Base-by-base conservation (phyloP, 2,888 invertebrate species). In the Rhyacophila evoluta region DNA sequence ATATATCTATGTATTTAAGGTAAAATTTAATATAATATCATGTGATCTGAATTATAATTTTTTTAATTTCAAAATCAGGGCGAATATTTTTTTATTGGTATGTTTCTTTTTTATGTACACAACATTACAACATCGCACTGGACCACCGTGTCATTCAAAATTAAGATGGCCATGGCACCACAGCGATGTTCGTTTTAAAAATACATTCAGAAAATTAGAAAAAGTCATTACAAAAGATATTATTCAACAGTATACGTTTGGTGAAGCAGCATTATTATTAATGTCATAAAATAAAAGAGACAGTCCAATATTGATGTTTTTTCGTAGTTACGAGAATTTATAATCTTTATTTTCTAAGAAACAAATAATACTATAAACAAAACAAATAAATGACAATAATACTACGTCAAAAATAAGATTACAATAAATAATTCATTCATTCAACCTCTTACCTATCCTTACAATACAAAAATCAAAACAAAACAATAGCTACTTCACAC, bases 261-360 rank as follows among this genome's bases (percentile, higher is more conserved):
- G 33, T 69, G 28, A 69, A 29, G 69, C 69, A 69, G 69, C 33
- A 69, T 29, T 68, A 27, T 68, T 19, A 72, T 27, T 37, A 72
- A 72, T 72, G 36, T 72, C 36, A 12, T 72, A 28, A 69, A 27
- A n/a, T 69, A 69, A 29, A 69, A 69, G 29, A 71, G 73, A 79
- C 76, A 79, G 76, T 76, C 79, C 76, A 79, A 79, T 76, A 79
- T 79, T 79, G 76, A 79, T 79, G 55, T 55, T 55, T 55, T 55
- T 33, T 33, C 6, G 29, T 33, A 4, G 2, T 33, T 55, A 19
- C 55, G 55, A 55, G 55, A 55, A 55, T 55, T 55, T 55, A 8
- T 55, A 25, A 19, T 8, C 6, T 12, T 55, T 8, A 10, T 25
- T 55, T 55, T 55, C 8, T 55, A 55, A 6, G 1, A 55, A 55